Base-by-base conservation (phyloP, 64 coral and sea anemone species). In the Stichodactyla helianthus region DNA sequence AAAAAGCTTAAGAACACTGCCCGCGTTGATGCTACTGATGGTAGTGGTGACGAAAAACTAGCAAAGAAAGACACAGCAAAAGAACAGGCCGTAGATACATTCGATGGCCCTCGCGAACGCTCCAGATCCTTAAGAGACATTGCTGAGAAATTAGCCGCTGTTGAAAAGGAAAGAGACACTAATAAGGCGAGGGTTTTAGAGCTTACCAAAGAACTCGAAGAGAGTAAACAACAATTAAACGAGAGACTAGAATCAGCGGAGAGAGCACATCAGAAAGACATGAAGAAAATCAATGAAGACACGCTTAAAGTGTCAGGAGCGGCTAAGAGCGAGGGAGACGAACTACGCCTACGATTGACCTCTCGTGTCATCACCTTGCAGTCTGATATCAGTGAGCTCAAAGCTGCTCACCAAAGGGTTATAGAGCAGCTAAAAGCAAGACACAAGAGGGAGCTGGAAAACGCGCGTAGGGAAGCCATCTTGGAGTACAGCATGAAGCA, bases 341-440 rank as follows among this genome's bases (percentile, higher is more conserved):
- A 95, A 79, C 77, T 93, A 9, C 91, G 88, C 62, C 88, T 99
- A 44, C 84, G 93, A 55, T 82, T 99, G 15, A 99, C 97, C 16
- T 99, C 97, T 11, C 88, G 93, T 59, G 97, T 99, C 1, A 99
- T 99, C 26, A 93, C 93, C 14, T 78, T 99, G 59, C 97, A 99
- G 82, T 99, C 97, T 13, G 97, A 99, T 88, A 99, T 99, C 51
- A 99, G 93, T 79, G 97, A 99, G 55, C 86, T 99, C 1, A 99
- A 95, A 62, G 93, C 93, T 10, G 88, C 90, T 18, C 93, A 95
- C 5, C 90, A 99, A 19, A 83, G 83, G 23, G 90, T 88, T 25
- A 19, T 99, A 3, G 91, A 90, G 44, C 92, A 93, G 82, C 59
- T 93, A 23, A 89, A 91, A 52, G 87, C 71, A 80, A 83, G 90